phyloP scores from a whole-genome alignment of 92 coral and sea anemone species.

The Porites evermanni region DNA sequence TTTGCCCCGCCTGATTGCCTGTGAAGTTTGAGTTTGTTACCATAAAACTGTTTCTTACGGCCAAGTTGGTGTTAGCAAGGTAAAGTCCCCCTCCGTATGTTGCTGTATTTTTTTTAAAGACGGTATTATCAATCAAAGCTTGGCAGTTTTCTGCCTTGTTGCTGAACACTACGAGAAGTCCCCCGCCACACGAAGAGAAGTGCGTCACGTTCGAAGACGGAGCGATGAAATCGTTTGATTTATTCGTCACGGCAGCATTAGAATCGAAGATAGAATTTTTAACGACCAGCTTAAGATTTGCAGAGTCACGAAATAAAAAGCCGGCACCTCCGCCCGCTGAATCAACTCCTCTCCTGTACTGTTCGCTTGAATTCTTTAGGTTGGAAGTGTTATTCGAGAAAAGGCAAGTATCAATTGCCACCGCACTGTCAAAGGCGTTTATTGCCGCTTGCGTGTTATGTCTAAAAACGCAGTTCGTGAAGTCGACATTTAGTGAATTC shows the following conservation, averaged over 20 bases:
- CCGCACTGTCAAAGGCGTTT: slow-evolving; percentile 80
- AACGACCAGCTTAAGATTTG: slow-evolving; percentile 39
- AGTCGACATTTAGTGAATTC: slow-evolving; percentile 65
- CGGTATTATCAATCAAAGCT: slow-evolving; percentile 52
- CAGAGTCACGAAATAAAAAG: slow-evolving; percentile 47
- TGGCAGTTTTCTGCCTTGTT: slow-evolving; percentile 44
- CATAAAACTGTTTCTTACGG: slow-evolving; percentile 52
- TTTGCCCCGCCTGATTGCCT: slow-evolving; percentile 76
- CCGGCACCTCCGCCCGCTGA: slow-evolving; percentile 78
- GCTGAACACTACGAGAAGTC: slow-evolving; percentile 55
- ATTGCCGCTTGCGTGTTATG: slow-evolving; percentile 82
- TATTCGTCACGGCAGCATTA: slow-evolving; percentile 76
- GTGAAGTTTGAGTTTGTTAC: slow-evolving; percentile 49
- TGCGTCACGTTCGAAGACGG: slow-evolving; percentile 70
- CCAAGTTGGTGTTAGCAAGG: slow-evolving; percentile 53
- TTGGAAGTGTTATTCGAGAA: slow-evolving; percentile 82
- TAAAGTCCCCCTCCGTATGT: slow-evolving; percentile 87
- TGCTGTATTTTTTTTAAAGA: slow-evolving; percentile 75
- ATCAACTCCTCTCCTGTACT: slow-evolving; percentile 54
- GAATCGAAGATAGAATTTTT: slow-evolving; percentile 55
- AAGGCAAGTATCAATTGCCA: slow-evolving; percentile 58
- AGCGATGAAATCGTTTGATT: slow-evolving; percentile 53
- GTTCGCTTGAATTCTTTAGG: slow-evolving; percentile 21
- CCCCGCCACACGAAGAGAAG: slow-evolving; percentile 74
- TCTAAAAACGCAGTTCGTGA: slow-evolving; percentile 72